A percentile compares a stretch with the other conserved stretches of the same genome.
Evolutionary conservation across 2,797 vertebrate genomes (phyloP).

Genomic region (Oreochromis grahami): DNA sequence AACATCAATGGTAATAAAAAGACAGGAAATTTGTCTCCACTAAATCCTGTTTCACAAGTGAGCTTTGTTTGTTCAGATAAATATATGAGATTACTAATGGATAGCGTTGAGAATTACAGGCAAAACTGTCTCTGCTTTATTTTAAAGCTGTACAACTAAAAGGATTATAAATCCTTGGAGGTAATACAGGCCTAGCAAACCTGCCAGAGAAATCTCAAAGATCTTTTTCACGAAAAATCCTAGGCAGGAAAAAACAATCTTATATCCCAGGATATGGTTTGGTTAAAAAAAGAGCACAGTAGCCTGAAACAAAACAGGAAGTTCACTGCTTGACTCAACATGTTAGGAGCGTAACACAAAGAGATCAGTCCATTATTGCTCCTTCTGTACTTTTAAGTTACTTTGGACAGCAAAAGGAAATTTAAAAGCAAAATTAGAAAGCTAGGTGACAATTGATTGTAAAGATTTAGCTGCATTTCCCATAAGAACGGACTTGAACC

Average conservation of each 20-base stretch:
- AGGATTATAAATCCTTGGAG: not conserved
- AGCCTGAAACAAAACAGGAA: constrained; percentile 32
- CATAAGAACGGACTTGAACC: not conserved
- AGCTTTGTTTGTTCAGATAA: not conserved
- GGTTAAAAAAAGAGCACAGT: not conserved
- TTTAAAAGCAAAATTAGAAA: not conserved
- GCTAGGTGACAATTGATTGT: not conserved
- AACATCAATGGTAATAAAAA: not conserved
- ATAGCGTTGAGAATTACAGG: not conserved
- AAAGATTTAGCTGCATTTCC: not conserved
- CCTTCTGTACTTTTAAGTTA: not conserved
- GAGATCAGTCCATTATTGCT: not conserved
- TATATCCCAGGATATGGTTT: constrained; percentile 29
- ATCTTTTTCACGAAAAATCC: not conserved
- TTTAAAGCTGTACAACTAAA: not conserved
- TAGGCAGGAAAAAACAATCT: constrained; percentile 12
- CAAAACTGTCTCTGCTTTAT: not conserved
- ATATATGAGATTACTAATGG: not conserved
- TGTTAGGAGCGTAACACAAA: not conserved
- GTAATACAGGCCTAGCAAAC: not conserved
- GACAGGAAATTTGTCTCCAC: not conserved
- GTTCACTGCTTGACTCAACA: not conserved
- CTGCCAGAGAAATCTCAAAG: not conserved
- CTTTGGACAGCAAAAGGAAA: not conserved
- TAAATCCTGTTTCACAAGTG: not conserved